Base-by-base conservation (phyloP, 2,797 vertebrate species). In the Argentina silus region DNA sequence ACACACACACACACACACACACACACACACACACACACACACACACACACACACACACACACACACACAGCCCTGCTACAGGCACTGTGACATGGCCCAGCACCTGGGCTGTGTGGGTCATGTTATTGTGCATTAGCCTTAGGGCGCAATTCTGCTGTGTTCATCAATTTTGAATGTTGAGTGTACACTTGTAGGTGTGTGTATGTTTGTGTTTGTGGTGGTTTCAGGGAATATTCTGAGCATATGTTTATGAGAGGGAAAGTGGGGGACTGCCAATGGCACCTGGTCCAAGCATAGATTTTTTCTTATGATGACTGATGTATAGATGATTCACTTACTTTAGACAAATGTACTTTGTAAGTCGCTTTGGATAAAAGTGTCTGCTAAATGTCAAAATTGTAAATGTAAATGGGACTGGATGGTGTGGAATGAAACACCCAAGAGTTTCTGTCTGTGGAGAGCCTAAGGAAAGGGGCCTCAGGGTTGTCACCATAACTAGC, bases 111-210 rank as follows among this genome's bases (percentile, higher is more conserved):
- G 76, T 70, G 57, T 70, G 55, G 70, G 48, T 51, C 70, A 76
- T 79, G 70, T 76, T 85, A 83, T 70, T 76, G 86, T 74, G 70
- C 66, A 61, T 68, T 64, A 69, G 79, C 77, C 78, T 67, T 2
- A 44, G 70, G 84, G 67, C 48, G 56, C 50, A 45, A 27, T 70
- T 75, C 56, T 77, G 63, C 57, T 72, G 75, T 51, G 67, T 76
- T 73, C 48, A 57, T 74, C 45, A 63, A 65, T 67, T 80, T 62
- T 78, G 66, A 70, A 71, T 65, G 76, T 72, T 67, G 78, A 79
- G 81, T 23, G 10, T 47, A 43, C 81, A 79, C 79, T 81, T 76
- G 79, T 59, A 74, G 45, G 67, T 67, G 27, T 45, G 44, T 61
- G 43, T 73, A 61, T 47, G 7, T 74, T 67, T 80, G 67, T 74